Base-by-base conservation (phyloP, 2,113 vertebrate genomes). In the Pelecanoides urinatrix region DNA sequence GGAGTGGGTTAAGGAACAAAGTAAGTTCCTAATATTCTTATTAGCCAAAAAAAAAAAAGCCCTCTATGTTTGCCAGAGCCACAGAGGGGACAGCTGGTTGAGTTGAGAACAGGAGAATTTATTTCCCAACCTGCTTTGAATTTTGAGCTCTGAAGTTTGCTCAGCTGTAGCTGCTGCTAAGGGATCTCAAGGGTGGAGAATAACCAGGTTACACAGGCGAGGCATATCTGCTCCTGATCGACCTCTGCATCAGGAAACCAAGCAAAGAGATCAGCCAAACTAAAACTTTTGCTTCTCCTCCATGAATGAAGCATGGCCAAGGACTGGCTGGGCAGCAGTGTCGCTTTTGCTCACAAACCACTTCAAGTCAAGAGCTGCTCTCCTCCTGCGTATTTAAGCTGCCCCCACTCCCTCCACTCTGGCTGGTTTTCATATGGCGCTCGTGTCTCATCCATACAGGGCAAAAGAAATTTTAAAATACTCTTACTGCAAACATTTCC, bases 1-100 rank as follows among this genome's bases (percentile, higher is more conserved):
- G 75, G 76, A 96, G 59, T 7, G 29, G 52, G 75, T 95, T 86
- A 94, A 91, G 78, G 86, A 97, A 97, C 67, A 96, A 92, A 92
- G 40, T 86, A 70, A 94, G 38, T 95, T 94, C 85, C 70, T 45
- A 59, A 32, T 81, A 92, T 22, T 90, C 70, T 96, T 94, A 44
- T 19, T 42, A 92, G 17, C 15, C 29, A 50, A 53, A 91, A 77
- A 36, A 44, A 44, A 19, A 10, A 36, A 32, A 65, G 9, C 34
- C n/a, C 58, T 80, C 68, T 49, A 4, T 30, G 44, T 91, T 56
- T 91, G 44, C 50, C 42, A 79, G 40, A 89, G 83, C 49, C 52
- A 71, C 21, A 42, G 76, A 81, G n/a, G 62, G 53, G 62, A 32
- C 70, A 86, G 66, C 74, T 73, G 77, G 45, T 15, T 36, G 68